A percentile compares a stretch with the other conserved stretches of the same genome.
These are phyloP conservation scores for Lagria hirta DNA, from an alignment of 2,888 invertebrate genomes.

Conservation along the genomic window DNA sequence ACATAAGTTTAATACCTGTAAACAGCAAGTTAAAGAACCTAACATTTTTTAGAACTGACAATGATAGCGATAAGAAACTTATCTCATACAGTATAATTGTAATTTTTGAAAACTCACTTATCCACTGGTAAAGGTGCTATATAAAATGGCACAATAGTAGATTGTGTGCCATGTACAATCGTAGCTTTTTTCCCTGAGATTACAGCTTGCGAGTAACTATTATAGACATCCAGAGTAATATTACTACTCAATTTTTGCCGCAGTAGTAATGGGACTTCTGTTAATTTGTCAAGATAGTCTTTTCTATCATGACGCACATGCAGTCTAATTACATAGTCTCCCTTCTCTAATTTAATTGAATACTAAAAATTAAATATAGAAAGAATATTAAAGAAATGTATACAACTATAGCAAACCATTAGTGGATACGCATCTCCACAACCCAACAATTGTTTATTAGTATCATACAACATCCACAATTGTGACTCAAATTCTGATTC, in stretches of 20 bases:
- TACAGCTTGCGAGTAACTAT: conserved; percentile 67
- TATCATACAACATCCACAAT: conserved; percentile 94
- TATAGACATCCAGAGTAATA: conserved; percentile 77
- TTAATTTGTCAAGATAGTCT: conserved; percentile 80
- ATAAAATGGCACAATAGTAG: conserved; percentile 71
- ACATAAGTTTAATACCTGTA: no score
- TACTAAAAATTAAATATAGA: conserved; percentile 60
- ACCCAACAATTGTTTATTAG: conserved; percentile 81
- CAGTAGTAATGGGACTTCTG: conserved; percentile 74
- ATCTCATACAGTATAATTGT: no score
- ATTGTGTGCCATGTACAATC: conserved; percentile 46
- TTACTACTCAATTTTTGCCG: conserved; percentile 74
- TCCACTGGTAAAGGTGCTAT: conserved; percentile 77
- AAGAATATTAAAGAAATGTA: no score
- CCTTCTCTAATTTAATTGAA: conserved; percentile 87
- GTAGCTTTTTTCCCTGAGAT: conserved; percentile 74
- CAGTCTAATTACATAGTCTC: conserved; percentile 85
- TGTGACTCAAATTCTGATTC: conserved; percentile 96
- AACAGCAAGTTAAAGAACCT: no score
- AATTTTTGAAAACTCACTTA: conserved; percentile 75
- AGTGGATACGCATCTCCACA: conserved; percentile 89
- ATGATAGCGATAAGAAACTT: no score
- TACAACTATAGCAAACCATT: conserved; percentile 60
- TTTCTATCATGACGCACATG: conserved; percentile 90
- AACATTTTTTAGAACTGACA: no score